A percentile compares a stretch with the other conserved stretches of the same genome.
phyloP scores from a whole-genome alignment of 2,113 vertebrate species.

The Nesoenas mayeri region DNA sequence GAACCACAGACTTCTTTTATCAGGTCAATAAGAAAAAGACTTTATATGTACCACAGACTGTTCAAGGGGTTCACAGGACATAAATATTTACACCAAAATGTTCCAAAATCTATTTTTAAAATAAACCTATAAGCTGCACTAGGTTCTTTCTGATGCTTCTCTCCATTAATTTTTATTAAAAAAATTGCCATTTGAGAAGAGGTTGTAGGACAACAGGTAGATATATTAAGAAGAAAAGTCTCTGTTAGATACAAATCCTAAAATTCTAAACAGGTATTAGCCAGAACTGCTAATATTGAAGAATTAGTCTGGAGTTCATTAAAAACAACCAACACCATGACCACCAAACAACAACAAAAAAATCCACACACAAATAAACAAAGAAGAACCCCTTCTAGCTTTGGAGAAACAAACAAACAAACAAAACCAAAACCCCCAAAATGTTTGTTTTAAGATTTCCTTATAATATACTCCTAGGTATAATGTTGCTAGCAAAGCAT shows the following conservation, averaged over 20 bases:
- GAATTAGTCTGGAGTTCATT: not conserved
- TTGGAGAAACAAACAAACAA: not conserved
- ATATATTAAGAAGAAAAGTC: not conserved
- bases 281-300: not conserved
- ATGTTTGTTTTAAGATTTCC: not conserved
- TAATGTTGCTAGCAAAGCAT: not conserved
- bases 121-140: not conserved
- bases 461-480: not conserved
- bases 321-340: too few species aligned
- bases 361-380: not conserved
- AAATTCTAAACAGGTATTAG: not conserved
- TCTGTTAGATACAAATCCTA: not conserved
- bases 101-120: not conserved
- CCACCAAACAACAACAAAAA: too few species aligned
- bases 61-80: not conserved
- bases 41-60: not conserved
- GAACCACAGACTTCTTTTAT: not conserved
- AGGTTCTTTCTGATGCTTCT: not conserved
- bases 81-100: not conserved
- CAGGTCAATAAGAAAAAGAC: not conserved
- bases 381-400: not conserved
- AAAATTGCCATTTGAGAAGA: not conserved
- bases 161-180: not conserved
- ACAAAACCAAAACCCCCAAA: too few species aligned
- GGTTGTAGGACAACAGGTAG: rapidly evolving